Conservation (phyloP, 2,113 vertebrate genomes). For the Bubo blakistoni region DNA sequence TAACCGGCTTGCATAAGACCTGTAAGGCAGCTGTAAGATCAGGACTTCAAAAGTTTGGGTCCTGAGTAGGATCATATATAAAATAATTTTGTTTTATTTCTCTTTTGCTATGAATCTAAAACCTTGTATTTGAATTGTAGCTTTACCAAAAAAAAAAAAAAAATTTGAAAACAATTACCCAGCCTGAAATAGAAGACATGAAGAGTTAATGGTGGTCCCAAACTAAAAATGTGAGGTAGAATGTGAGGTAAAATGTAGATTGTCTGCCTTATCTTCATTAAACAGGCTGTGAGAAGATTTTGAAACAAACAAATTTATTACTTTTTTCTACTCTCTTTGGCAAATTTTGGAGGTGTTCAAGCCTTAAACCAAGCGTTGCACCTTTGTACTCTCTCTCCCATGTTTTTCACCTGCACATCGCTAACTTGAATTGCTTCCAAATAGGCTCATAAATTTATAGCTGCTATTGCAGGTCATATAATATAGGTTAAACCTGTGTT, state of each 20-base stretch:
- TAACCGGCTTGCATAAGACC: neutral
- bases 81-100: neutral
- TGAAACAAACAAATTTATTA: neutral
- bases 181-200: neutral
- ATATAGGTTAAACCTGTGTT: constrained; percentile 9
- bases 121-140: neutral
- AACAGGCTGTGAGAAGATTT: neutral
- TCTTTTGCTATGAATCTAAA: neutral
- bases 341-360: neutral
- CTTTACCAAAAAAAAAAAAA: neutral
- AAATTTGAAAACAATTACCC: neutral
- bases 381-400: neutral
- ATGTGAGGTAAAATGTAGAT: too few species aligned
- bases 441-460: constrained; percentile 25
- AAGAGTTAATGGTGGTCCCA: neutral
- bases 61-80: neutral
- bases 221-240: neutral
- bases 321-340: neutral
- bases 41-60: neutral
- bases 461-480: neutral
- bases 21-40: neutral
- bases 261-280: neutral
- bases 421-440: neutral
- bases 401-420: rapidly evolving
- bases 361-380: neutral